phyloP scores from a whole-genome alignment of 2,888 invertebrate genomes.

The Seira sanloemensis region DNA sequence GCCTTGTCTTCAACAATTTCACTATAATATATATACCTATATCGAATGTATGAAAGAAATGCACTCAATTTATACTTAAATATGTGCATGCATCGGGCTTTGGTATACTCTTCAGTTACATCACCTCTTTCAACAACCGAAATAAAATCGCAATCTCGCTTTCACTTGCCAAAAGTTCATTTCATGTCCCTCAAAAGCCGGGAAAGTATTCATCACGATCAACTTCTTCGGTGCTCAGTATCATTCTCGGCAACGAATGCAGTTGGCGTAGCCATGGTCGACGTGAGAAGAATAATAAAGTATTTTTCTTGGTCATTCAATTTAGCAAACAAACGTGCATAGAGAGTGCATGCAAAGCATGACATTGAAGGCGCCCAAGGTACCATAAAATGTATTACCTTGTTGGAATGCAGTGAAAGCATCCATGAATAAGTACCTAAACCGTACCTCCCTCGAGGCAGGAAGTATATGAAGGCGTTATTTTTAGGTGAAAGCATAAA shows the following conservation, averaged over 20 bases:
- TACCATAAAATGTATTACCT: neutral
- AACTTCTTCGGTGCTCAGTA: neutral
- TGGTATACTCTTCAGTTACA: too few species aligned
- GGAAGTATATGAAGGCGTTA: too few species aligned
- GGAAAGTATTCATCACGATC: neutral
- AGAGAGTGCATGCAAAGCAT: neutral
- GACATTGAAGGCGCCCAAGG: neutral
- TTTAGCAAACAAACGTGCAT: neutral
- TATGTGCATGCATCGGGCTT: too few species aligned
- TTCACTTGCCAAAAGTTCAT: too few species aligned
- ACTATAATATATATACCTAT: too few species aligned
- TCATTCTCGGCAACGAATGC: neutral
- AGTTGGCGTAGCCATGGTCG: neutral
- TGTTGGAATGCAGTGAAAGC: neutral
- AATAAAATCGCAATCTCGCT: too few species aligned
- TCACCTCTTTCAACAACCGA: too few species aligned
- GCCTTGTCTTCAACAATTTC: too few species aligned
- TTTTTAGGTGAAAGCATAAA: too few species aligned
- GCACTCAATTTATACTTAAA: too few species aligned
- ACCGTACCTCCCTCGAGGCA: neutral
- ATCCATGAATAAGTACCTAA: neutral
- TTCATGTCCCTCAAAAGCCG: too few species aligned
- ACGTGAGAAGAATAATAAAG: neutral
- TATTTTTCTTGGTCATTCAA: neutral
- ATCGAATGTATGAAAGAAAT: too few species aligned